Evolutionary conservation across 2,888 invertebrate genomes (phyloP), one percentile per base, ranked within the genome.

Genomic region (Abrostola tripartita): DNA sequence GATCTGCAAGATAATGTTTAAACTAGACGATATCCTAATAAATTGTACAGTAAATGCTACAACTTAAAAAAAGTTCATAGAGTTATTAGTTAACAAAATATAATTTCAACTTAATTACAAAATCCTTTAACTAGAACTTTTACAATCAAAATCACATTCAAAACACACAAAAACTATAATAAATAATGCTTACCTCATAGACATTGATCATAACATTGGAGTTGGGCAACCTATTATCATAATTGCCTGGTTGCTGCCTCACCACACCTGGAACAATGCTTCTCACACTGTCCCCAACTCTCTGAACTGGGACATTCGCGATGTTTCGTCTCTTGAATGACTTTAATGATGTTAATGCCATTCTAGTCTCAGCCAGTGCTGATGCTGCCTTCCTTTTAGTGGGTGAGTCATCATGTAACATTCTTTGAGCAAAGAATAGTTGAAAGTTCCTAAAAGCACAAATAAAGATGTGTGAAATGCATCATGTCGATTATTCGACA

Each of bases 291-390:
- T 95, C 95, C 7, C 96, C 96, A 10, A 95, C 93, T 81, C 92
- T 86, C 80, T 94, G 91, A 37, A 94, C 86, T n/a, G 93, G 93
- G 8, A 87, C 95, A 87, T 86, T 92, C 6, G 95, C 90, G 80
- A 92, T 91, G 78, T 95, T 94, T 38, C 94, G 88, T 38, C 96
- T 95, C 68, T 96, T 96, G 73, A 96, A 96, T 0, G 97, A 96
- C 77, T 95, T 96, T 51, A 98, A 89, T 2, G 97, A 97, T 59
- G 97, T 97, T 62, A 98, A 92, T 8, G 97, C 98, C 84, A 96
- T 95, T 62, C 98, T 95, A 58, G 97, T 97, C 81, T 97, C 97
- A 35, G 95, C 95, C 53, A 97, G 88, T 37, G 96, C 95, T 50
- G 95, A 94, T 54, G 95, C 95, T 67, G 95, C 95, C 71, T 95